phyloP scores from a whole-genome alignment of 2,888 invertebrate species.

The Trachelus iudaicus region DNA sequence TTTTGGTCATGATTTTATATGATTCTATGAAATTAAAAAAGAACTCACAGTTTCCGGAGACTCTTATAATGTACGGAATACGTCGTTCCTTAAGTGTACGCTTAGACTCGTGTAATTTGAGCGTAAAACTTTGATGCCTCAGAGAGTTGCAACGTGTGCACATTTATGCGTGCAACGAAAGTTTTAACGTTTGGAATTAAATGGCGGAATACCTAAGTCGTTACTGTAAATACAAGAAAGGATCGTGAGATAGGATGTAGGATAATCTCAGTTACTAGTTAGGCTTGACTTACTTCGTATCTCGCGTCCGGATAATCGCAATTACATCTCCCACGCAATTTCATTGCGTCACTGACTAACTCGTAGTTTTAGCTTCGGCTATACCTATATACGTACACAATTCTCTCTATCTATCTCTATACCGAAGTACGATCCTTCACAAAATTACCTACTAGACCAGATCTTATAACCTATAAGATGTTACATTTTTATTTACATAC shows the following conservation, averaged over 20 bases:
- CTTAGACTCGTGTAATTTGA: not conserved
- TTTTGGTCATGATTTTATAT: not conserved
- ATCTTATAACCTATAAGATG: not conserved
- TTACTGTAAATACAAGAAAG: not conserved
- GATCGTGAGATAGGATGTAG: slow-evolving; percentile 28
- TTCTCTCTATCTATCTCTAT: not conserved
- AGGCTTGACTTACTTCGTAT: slow-evolving; percentile 30
- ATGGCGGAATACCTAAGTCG: not conserved
- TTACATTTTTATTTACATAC: not conserved
- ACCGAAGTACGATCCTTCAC: too few relatives aligned
- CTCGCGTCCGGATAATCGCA: not conserved
- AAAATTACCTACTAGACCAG: not conserved
- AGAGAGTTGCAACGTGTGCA: not conserved
- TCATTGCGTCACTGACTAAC: not conserved
- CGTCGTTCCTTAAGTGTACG: not conserved
- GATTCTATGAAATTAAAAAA: not conserved
- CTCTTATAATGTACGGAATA: not conserved
- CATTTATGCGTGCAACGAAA: not conserved
- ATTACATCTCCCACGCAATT: not conserved
- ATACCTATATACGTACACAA: not conserved
- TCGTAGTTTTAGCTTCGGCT: not conserved
- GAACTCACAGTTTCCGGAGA: not conserved
- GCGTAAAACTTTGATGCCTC: not conserved
- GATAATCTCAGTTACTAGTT: slow-evolving; percentile 37
- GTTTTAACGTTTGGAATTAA: not conserved